A percentile compares a stretch with the other conserved stretches of the same genome.
Evolutionary conservation across 2,797 vertebrate species (phyloP).

Genomic region (Mormyrops boulengeri): DNA sequence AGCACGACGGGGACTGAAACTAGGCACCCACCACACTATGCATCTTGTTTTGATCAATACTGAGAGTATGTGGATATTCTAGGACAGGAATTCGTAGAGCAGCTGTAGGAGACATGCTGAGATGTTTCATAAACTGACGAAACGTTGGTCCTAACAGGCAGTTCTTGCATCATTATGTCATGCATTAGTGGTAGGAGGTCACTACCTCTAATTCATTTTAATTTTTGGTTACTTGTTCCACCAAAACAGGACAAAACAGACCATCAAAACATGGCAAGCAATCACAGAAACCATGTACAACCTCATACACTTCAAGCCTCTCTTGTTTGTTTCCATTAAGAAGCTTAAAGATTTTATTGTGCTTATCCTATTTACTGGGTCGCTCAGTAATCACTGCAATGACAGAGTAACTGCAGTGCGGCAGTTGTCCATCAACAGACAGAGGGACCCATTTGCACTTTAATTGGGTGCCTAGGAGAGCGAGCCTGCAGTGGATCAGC

Average conservation of each 20-base stretch:
- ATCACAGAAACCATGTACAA: neutral
- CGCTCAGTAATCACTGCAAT: neutral
- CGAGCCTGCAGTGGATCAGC: neutral
- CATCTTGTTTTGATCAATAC: neutral
- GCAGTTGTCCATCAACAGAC: neutral
- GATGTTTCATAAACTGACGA: neutral
- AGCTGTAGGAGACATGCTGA: neutral
- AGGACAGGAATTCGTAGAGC: neutral
- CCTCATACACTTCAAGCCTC: neutral
- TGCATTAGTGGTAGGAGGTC: neutral
- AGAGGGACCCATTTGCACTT: neutral
- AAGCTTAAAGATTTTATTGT: neutral
- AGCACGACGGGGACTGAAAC: neutral
- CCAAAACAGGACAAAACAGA: neutral
- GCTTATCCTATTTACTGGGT: neutral
- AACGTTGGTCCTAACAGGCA: neutral
- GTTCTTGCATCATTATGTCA: neutral
- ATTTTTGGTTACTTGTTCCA: neutral
- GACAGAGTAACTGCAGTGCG: neutral
- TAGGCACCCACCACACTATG: neutral
- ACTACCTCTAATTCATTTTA: neutral
- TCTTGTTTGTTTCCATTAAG: neutral
- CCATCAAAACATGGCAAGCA: neutral
- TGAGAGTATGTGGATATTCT: neutral
- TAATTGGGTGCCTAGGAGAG: slow-evolving; percentile 9